Conservation (phyloP, 2,113 vertebrate species). For the Mionectes macconnelli region DNA sequence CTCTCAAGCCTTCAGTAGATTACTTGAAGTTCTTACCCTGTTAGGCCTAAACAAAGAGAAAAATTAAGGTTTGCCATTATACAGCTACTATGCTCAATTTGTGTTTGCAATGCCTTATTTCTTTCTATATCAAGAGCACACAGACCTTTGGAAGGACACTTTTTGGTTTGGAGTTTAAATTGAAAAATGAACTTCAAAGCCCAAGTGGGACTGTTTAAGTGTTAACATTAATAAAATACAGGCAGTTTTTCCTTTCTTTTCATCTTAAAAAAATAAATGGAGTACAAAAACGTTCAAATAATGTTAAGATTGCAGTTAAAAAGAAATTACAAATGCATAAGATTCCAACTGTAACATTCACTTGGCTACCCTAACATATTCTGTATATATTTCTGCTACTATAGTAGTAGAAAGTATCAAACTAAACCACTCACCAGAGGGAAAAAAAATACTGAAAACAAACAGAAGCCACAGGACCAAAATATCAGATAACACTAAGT, state of each 20-base stretch:
- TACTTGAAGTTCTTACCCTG: background rate
- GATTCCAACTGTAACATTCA: slow-evolving; percentile 49
- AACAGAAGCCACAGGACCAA: slow-evolving; percentile 20
- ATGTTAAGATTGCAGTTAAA: slow-evolving; percentile 8
- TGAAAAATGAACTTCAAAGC: slow-evolving; percentile 47
- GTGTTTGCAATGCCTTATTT: background rate
- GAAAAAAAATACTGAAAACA: background rate
- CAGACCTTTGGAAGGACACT: slow-evolving; percentile 21
- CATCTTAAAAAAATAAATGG: slow-evolving; percentile 14
- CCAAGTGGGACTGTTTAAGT: slow-evolving; percentile 3
- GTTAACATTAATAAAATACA: slow-evolving; percentile 41
- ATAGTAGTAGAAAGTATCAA: slow-evolving; percentile 22
- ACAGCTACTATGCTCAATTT: background rate
- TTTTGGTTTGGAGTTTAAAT: slow-evolving; percentile 47
- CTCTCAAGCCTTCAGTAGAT: background rate
- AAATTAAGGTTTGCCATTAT: background rate
- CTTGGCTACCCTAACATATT: slow-evolving; percentile 28
- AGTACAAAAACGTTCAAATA: slow-evolving; percentile 31
- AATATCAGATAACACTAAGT: background rate
- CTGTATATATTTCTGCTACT: slow-evolving; percentile 35
- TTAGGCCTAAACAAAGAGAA: background rate
- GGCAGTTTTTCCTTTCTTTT: slow-evolving; percentile 18
- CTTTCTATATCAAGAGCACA: background rate
- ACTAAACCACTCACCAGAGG: background rate
- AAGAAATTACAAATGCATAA: background rate